Evolutionary conservation across 2,113 vertebrate species (phyloP), one percentile per base, ranked within the genome.

Genomic region (Anhinga anhinga): DNA sequence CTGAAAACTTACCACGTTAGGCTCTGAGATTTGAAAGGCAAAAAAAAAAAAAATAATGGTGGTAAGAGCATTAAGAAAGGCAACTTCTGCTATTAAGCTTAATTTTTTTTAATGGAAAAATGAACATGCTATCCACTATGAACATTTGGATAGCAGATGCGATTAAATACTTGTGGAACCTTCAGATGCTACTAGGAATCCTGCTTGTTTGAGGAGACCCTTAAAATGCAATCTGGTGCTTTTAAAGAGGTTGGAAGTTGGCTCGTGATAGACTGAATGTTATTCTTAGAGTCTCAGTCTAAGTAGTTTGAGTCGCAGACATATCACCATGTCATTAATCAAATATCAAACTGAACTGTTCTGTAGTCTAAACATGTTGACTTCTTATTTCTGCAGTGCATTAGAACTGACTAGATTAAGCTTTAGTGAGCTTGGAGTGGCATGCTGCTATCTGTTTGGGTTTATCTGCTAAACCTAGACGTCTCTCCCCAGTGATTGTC

Each of bases 81-180:
- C 12, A 49, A 6, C 29, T 82, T 63, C 25, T 91, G 18, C 49
- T 82, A 13, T 74, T 66, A 90, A 82, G 34, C 22, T 38, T 74
- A 4, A 1, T 55, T 55, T 72, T 70, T 81, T 70, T n/a, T 3
- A 72, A 2, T 70, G 34, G 30, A 40, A 86, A 49, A 70, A 20
- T 1, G 1, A 86, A 22, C 12, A 23, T 0, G 0, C 10, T 49
- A 0, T 61, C 11, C 18, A 6, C 34, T 90, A 5, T 65, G 36
- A 71, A 13, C 18, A 42, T 50, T 86, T 45, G 32, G 23, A 9
- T 25, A 70, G 49, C 19, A 56, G 53, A 70, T 42, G 20, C 1
- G 3, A 36, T 62, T 65, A 72, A 81, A 32, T 78, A 49, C 13
- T 55, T 52, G 20, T 50, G 76, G 47, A 61, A 59, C 19, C 23